Conservation (phyloP, 2,888 invertebrate genomes). For the Tryphoninae sp. region DNA sequence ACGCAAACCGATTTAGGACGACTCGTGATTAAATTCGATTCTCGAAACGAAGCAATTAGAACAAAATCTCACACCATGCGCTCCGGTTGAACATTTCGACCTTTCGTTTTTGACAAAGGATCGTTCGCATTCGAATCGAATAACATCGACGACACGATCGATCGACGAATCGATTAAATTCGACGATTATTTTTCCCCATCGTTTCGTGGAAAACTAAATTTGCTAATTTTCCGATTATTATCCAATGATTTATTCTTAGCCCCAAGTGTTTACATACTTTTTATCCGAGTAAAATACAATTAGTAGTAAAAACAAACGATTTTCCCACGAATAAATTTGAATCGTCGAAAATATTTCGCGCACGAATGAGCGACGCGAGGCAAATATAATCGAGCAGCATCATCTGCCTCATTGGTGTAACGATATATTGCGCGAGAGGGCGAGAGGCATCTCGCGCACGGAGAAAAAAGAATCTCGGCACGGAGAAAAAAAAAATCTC, state of each 20-base stretch:
- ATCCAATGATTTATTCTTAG: too few relatives aligned
- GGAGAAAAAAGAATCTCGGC: too few relatives aligned
- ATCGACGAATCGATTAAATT: background rate
- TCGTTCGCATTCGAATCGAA: too few relatives aligned
- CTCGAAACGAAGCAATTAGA: background rate
- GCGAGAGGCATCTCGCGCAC: background rate
- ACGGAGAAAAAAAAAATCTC: conserved; percentile 25
- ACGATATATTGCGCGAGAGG: conserved; percentile 30
- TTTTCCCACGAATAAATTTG: background rate
- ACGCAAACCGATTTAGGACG: conserved; percentile 68
- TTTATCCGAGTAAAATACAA: too few relatives aligned
- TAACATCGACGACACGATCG: conserved; percentile 14
- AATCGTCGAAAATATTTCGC: conserved; percentile 18
- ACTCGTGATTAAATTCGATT: conserved; percentile 68
- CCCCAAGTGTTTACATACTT: too few relatives aligned
- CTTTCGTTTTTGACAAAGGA: background rate
- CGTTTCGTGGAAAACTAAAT: too few relatives aligned
- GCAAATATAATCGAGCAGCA: conserved; percentile 17
- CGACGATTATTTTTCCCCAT: too few relatives aligned
- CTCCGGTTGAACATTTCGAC: conserved; percentile 40
- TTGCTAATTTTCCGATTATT: too few relatives aligned
- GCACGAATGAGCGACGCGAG: conserved; percentile 27
- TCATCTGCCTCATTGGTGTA: conserved; percentile 26
- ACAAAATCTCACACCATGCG: conserved; percentile 10
- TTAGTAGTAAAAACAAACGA: too few relatives aligned